Conservation (phyloP, 1,140 invertebrate species). For the Solenopsis fugax region DNA sequence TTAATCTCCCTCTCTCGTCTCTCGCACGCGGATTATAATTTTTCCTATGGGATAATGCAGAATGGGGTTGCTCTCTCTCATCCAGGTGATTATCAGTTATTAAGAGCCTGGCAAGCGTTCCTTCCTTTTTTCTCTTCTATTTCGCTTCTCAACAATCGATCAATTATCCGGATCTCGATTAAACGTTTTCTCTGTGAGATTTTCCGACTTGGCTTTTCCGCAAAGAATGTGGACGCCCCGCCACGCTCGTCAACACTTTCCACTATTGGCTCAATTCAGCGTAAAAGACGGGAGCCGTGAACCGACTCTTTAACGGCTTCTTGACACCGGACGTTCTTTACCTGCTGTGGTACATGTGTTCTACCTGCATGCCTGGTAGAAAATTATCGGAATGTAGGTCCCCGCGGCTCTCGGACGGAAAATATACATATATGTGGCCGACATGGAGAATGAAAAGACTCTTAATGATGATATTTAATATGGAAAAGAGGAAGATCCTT, state of each 20-base stretch:
- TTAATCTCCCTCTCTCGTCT: neutral
- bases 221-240: neutral
- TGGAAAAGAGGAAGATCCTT: neutral
- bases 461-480: neutral
- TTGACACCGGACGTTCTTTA: constrained; percentile 42
- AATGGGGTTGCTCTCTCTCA: neutral
- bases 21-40: neutral
- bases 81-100: neutral
- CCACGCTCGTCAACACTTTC: constrained; percentile 39
- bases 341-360: constrained; percentile 34
- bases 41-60: neutral
- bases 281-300: constrained; percentile 42
- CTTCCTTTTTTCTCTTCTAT: neutral
- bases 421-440: neutral
- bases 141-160: neutral
- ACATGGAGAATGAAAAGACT: constrained; percentile 36
- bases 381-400: constrained; percentile 77
- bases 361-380: constrained; percentile 67
- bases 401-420: constrained; percentile 25
- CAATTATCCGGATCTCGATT: neutral
- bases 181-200: neutral
- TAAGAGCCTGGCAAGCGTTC: neutral
- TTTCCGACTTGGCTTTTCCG: neutral
- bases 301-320: constrained; percentile 62
- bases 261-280: constrained; percentile 51